These are phyloP conservation scores for Ceyx margarethae DNA, from an alignment of 2,113 vertebrate genomes.

Conservation along the genomic window DNA sequence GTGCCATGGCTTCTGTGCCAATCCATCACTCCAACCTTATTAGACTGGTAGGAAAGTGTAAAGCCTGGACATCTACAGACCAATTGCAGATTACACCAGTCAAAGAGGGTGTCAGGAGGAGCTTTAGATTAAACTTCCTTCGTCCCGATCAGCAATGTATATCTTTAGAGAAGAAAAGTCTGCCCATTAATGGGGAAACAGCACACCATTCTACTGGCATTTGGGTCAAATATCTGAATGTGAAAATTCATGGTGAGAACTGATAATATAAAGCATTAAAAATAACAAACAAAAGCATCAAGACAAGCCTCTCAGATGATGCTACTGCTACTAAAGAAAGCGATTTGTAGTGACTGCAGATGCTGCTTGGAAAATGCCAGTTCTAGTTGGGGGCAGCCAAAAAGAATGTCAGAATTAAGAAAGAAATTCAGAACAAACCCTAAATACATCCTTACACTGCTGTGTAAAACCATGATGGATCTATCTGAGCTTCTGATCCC, in stretches of 20 bases:
- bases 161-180: background rate
- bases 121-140: background rate
- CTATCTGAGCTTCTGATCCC: background rate
- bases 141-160: background rate
- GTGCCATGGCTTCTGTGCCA: background rate
- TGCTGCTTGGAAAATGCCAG: background rate
- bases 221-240: background rate
- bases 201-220: background rate
- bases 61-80: slow-evolving; percentile 3
- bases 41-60: background rate
- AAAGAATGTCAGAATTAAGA: background rate
- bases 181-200: background rate
- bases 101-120: background rate
- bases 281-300: background rate
- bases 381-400: background rate
- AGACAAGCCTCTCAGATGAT: background rate
- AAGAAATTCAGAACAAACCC: background rate
- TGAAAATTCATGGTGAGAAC: background rate
- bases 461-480: background rate
- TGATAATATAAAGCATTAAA: background rate
- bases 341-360: background rate
- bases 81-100: background rate
- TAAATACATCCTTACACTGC: background rate
- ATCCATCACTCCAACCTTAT: background rate
- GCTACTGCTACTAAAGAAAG: background rate